Base-by-base conservation (phyloP, 2,113 vertebrate genomes). In the Ctenomys sociabilis region DNA sequence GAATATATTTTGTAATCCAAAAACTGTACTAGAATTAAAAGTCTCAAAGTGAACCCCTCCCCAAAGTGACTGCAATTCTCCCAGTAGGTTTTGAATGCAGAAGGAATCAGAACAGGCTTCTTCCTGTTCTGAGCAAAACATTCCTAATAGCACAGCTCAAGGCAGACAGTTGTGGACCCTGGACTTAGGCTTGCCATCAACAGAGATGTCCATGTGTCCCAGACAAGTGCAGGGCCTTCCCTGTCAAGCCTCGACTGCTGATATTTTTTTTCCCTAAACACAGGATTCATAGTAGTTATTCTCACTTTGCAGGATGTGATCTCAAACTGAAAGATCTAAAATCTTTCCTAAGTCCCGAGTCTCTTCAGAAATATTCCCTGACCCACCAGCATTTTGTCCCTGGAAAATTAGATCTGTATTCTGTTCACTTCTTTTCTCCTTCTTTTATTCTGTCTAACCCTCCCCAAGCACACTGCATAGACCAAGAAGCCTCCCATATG, bases 1-100 rank as follows among this genome's bases (percentile, higher is more conserved):
- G 73, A 90, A 30, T 80, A 75, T 54, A 86, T 94, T 96, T 95
- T 85, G 72, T 70, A 97, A 90, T 89, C 52, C 30, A 21, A 66
- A 61, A 57, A 73, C 80, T 75, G 35, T 32, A 90, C 81, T 45
- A 81, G 28, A 85, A 85, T 37, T 75, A 83, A 87, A 95, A 90
- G 30, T 72, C 80, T 64, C 12, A 26, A 90, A 57, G 75, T 52
- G 30, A 35, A 68, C 54, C 16, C 54, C 54, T 17, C 54, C 16
- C 16, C 28, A 35, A 49, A 13, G 28, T n/a, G 37, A 57, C 45
- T 95, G 35, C 8, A 1, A 70, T 57, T 92, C 82, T 93, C n/a
- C 45, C 40, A 21, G 22, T 40, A 5, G 19, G 43, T 3, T 85
- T 0, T 24, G 28, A 73, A 75, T 7, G 17, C 9, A 0, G 57